Evolutionary conservation across 64 coral and sea anemone genomes (phyloP).

Genomic region (Stichodactyla mertensii): DNA sequence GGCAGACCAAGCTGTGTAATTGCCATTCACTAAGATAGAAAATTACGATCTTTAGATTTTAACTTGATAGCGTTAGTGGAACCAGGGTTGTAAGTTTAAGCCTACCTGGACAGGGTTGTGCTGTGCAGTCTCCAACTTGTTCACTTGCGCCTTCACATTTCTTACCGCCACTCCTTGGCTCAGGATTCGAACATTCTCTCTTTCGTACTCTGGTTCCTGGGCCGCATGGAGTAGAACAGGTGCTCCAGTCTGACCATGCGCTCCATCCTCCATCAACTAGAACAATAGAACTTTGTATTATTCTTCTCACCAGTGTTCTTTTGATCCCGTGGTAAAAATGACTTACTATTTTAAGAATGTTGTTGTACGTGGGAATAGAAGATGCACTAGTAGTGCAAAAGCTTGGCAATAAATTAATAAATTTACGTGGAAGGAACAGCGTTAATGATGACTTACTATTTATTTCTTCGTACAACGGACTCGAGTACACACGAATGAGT

Average conservation of each 20-base stretch:
- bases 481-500: too few relatives aligned
- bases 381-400: too few relatives aligned
- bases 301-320: not conserved
- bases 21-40: constrained; percentile 64
- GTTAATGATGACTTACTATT: too few relatives aligned
- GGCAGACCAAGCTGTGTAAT: constrained; percentile 87
- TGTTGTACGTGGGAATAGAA: too few relatives aligned
- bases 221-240: constrained; percentile 69
- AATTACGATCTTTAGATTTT: too few relatives aligned
- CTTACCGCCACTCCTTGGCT: constrained; percentile 60
- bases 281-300: not conserved
- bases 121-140: constrained; percentile 70
- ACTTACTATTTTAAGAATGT: too few relatives aligned
- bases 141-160: constrained; percentile 56
- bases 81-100: not conserved
- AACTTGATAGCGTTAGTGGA: not conserved
- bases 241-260: constrained; percentile 76
- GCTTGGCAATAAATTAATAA: too few relatives aligned
- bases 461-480: too few relatives aligned
- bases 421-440: too few relatives aligned
- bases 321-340: too few relatives aligned
- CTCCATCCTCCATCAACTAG: constrained; percentile 76
- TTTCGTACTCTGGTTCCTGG: constrained; percentile 65
- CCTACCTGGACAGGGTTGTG: constrained; percentile 70
- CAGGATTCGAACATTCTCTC: constrained; percentile 60